phyloP scores from a whole-genome alignment of 2,113 vertebrate species.

The Brachypteracias leptosomus region DNA sequence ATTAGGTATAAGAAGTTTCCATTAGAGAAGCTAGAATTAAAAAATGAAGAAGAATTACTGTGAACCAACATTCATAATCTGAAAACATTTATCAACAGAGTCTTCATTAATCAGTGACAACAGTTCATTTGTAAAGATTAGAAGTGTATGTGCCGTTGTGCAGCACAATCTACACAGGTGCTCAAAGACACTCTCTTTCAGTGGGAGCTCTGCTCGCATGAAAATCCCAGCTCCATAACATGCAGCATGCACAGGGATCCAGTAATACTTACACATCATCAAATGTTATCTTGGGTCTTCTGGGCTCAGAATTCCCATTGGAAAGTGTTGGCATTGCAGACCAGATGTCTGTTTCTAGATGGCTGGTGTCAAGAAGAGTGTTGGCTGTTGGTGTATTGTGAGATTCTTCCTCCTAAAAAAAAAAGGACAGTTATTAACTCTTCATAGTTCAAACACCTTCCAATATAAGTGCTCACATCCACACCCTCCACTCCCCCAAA shows the following conservation, averaged over 20 bases:
- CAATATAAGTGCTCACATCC: not conserved
- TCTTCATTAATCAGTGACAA: slow-evolving; percentile 45
- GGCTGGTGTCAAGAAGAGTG: slow-evolving; percentile 83
- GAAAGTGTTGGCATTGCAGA: slow-evolving; percentile 76
- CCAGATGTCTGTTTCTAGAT: slow-evolving; percentile 86
- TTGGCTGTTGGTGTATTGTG: slow-evolving; percentile 74
- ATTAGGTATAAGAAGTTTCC: not conserved
- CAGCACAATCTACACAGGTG: not conserved
- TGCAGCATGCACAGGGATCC: not conserved
- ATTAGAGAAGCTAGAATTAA: not conserved
- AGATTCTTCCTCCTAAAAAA: slow-evolving; percentile 79
- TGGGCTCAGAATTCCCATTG: slow-evolving; percentile 81
- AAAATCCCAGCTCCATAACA: not conserved
- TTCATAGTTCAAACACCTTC: not conserved
- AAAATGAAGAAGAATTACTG: not conserved
- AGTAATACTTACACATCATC: slow-evolving; percentile 87
- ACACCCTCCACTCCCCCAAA: not conserved
- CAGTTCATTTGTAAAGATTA: slow-evolving; percentile 41
- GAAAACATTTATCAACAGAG: slow-evolving; percentile 50
- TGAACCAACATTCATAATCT: slow-evolving; percentile 10
- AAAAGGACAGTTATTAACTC: slow-evolving; percentile 9
- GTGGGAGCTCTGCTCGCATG: not conserved
- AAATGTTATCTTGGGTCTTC: slow-evolving; percentile 89
- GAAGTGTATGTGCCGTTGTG: slow-evolving; percentile 29
- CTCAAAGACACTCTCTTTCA: not conserved